A percentile compares a stretch with the other conserved stretches of the same genome.
Evolutionary conservation across 2,888 invertebrate genomes (phyloP).

Genomic region (Sesamia inferens): DNA sequence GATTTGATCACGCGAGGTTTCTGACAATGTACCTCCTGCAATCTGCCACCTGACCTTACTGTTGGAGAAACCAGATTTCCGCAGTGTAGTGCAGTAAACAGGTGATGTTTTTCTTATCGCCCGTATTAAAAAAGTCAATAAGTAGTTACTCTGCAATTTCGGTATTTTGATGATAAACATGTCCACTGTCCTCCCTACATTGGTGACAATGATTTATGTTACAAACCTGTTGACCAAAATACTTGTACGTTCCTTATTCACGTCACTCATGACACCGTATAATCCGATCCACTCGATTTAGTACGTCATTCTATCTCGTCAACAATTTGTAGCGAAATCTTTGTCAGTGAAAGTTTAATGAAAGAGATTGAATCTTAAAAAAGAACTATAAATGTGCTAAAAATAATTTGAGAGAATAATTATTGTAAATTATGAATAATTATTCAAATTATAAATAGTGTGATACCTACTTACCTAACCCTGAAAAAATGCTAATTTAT

Average conservation of each 20-base stretch:
- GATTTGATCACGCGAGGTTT: constrained; percentile 14
- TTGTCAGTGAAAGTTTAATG: neutral
- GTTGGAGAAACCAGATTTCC: constrained; percentile 49
- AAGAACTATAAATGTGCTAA: no score
- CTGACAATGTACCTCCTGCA: constrained; percentile 20
- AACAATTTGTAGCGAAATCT: neutral
- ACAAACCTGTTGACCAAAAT: constrained; percentile 6
- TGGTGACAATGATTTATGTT: constrained; percentile 5
- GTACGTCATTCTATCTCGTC: neutral
- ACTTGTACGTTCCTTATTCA: constrained; percentile 17
- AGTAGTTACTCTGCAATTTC: constrained; percentile 5
- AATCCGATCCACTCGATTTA: constrained; percentile 30
- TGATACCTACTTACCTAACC: no score
- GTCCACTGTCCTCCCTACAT: neutral
- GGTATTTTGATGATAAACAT: constrained; percentile 3
- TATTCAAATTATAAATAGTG: no score
- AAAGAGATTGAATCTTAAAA: neutral
- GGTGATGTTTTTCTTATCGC: constrained; percentile 30
- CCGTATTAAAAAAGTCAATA: constrained; percentile 8
- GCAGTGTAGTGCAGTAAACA: constrained; percentile 18
- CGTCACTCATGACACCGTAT: constrained; percentile 26
- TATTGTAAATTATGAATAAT: neutral
- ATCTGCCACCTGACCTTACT: constrained; percentile 32
- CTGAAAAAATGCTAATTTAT: no score
- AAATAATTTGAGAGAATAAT: neutral